Evolutionary conservation across 1,140 invertebrate genomes (phyloP).

Genomic region (Neodiprion lecontei): DNA sequence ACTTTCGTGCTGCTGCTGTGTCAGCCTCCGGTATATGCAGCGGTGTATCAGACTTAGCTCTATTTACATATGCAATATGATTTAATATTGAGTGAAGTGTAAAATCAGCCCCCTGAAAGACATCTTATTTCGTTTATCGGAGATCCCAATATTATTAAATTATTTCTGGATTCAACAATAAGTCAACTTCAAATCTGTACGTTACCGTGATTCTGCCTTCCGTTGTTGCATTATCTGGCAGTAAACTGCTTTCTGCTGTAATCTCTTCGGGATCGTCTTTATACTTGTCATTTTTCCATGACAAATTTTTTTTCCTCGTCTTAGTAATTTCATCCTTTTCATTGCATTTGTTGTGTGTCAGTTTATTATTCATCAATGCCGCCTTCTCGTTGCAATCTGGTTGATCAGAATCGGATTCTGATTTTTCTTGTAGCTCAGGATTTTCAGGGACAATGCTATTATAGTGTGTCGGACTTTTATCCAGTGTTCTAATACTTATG

Average conservation of each 20-base stretch:
- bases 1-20: constrained; percentile 54
- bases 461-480: constrained; percentile 50
- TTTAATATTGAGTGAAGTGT: constrained; percentile 67
- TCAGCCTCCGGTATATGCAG: constrained; percentile 52
- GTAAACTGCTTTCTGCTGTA: constrained; percentile 54
- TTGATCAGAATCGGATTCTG: constrained; percentile 55
- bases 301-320: constrained; percentile 50
- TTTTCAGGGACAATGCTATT: constrained; percentile 40
- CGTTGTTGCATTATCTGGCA: constrained; percentile 39
- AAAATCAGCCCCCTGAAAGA: constrained; percentile 44
- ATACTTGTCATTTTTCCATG: constrained; percentile 51
- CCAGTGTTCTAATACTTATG: constrained; percentile 49
- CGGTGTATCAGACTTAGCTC: constrained; percentile 55
- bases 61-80: constrained; percentile 69
- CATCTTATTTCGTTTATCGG: constrained; percentile 16
- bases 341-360: constrained; percentile 36
- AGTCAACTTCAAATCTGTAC: constrained; percentile 9
- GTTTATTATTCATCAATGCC: constrained; percentile 48
- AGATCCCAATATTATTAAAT: constrained; percentile 26
- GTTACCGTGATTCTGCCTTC: constrained; percentile 41
- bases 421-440: constrained; percentile 45
- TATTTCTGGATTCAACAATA: constrained; percentile 2
- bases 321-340: constrained; percentile 44
- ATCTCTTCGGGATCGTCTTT: constrained; percentile 52
- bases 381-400: constrained; percentile 54